A percentile compares a stretch with the other conserved stretches of the same genome.
Conservation (phyloP, 1,140 invertebrate genomes). For the Lepidurus apus region DNA sequence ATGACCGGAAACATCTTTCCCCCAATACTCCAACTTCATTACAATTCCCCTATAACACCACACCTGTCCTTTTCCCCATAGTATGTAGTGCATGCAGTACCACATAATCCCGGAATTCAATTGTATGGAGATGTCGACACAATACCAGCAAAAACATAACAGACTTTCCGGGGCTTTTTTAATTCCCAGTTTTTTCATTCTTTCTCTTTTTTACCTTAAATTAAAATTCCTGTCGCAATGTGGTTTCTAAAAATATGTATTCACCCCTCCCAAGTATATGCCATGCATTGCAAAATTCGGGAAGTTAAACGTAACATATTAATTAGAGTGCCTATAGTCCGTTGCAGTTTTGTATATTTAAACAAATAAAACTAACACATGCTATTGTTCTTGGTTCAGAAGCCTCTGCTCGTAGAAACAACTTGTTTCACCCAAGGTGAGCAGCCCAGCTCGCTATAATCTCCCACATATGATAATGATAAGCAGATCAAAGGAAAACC, state of each 20-base stretch:
- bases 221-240: background rate
- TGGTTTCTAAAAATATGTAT: background rate
- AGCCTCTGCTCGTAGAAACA: background rate
- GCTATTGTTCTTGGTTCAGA: too few species aligned
- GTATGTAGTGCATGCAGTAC: background rate
- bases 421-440: background rate
- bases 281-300: background rate
- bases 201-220: background rate
- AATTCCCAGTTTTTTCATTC: background rate
- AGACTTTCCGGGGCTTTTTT: background rate
- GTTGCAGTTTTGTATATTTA: too few species aligned
- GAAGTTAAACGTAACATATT: background rate
- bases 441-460: background rate
- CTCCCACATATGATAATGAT: background rate
- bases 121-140: background rate
- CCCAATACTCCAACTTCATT: constrained; percentile 9
- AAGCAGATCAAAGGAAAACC: background rate
- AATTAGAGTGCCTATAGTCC: background rate
- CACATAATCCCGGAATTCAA: background rate
- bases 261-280: background rate
- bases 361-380: too few species aligned
- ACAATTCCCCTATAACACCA: background rate
- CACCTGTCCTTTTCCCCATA: background rate
- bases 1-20: constrained; percentile 5
- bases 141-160: background rate